Conservation (phyloP, 1,140 invertebrate species). For the Halesus radiatus region DNA sequence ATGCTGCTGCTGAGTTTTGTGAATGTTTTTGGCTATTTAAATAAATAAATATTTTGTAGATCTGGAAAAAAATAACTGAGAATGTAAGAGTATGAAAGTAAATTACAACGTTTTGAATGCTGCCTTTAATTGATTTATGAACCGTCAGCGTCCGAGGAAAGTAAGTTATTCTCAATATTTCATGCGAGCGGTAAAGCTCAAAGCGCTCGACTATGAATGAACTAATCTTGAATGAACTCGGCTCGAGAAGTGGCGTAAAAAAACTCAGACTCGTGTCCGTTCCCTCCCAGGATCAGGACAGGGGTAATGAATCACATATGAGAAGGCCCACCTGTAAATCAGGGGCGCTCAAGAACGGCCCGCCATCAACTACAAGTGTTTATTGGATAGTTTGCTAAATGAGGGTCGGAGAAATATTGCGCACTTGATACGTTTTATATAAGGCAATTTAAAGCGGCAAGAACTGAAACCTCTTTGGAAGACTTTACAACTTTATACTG, state of each 20-base stretch:
- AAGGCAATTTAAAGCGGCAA: constrained; percentile 6
- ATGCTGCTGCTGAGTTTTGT: too few relatives aligned
- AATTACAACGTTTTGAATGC: background rate
- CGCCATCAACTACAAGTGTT: constrained; percentile 55
- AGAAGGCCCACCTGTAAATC: constrained; percentile 44
- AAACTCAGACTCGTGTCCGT: constrained; percentile 22
- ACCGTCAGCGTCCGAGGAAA: background rate
- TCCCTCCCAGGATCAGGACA: background rate
- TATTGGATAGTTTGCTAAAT: constrained; percentile 57
- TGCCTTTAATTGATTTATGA: background rate
- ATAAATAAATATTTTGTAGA: too few relatives aligned
- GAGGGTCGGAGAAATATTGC: constrained; percentile 55
- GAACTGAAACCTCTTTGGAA: constrained; percentile 13
- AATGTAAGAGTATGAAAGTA: too few relatives aligned
- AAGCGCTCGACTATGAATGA: constrained; percentile 21
- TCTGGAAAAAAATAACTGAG: too few relatives aligned
- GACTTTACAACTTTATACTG: constrained; percentile 20
- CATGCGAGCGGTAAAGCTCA: constrained; percentile 12
- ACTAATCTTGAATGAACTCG: constrained; percentile 18
- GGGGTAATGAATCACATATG: constrained; percentile 12
- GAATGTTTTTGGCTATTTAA: too few relatives aligned
- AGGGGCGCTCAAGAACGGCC: constrained; percentile 31
- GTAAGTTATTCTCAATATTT: constrained; percentile 11
- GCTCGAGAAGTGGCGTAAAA: constrained; percentile 24
- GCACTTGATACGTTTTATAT: constrained; percentile 41